Conservation (phyloP, 2,797 vertebrate species). For the Ctenosaura bakeri region DNA sequence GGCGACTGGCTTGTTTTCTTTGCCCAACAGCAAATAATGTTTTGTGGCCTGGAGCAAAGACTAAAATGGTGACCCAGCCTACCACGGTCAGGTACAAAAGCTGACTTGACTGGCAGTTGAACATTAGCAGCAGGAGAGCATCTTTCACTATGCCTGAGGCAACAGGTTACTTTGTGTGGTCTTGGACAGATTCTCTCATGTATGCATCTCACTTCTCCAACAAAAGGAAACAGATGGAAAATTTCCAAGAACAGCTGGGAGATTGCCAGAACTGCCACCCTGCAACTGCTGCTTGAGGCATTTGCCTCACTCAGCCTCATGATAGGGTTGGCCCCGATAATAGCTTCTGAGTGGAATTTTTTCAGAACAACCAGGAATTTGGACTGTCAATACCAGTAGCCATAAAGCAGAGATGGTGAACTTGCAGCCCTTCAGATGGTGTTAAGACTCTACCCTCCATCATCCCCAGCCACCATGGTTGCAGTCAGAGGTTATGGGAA, state of each 20-base stretch:
- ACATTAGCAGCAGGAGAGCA: not conserved
- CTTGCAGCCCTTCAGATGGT: not conserved
- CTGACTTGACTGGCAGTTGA: not conserved
- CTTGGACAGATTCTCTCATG: too few species aligned
- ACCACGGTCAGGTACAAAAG: not conserved
- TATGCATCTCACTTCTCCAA: not conserved
- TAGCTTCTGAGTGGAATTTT: not conserved
- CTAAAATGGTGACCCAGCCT: not conserved
- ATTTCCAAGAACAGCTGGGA: not conserved
- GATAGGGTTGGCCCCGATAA: not conserved
- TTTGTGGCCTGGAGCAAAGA: not conserved
- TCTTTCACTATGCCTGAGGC: not conserved
- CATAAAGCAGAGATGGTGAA: not conserved
- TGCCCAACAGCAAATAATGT: not conserved
- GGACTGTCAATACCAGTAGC: not conserved
- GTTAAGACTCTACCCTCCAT: not conserved
- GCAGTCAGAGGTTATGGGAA: not conserved
- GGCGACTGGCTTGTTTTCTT: too few species aligned
- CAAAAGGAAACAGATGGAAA: not conserved
- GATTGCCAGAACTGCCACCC: not conserved
- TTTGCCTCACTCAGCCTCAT: not conserved
- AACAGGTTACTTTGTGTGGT: not conserved
- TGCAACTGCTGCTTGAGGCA: not conserved
- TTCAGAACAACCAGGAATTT: not conserved
- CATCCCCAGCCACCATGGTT: not conserved